phyloP scores from a whole-genome alignment of 2,113 vertebrate species.

The Daubentonia madagascariensis region DNA sequence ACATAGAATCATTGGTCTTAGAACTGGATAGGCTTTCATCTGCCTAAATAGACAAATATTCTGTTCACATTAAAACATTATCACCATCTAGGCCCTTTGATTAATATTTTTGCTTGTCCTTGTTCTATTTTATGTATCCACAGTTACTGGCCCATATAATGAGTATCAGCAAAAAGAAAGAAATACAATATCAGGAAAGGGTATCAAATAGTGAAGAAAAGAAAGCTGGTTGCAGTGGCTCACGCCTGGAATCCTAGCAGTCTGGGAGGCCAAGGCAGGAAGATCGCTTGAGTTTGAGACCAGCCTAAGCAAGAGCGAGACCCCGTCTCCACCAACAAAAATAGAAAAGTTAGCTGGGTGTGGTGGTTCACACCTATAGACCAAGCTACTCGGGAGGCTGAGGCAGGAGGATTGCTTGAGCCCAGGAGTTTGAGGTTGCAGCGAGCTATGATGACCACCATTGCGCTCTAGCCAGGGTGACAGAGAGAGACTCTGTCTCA shows the following conservation, averaged over 20 bases:
- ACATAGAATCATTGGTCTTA: neutral
- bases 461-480: too few species aligned
- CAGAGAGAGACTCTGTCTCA: neutral
- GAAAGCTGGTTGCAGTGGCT: neutral
- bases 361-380: too few species aligned
- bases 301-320: neutral
- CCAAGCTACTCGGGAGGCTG: too few species aligned
- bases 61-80: neutral
- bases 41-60: neutral
- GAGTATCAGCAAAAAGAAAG: neutral
- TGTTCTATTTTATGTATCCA: neutral
- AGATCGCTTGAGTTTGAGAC: neutral
- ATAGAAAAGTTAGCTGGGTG: too few species aligned
- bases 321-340: too few species aligned
- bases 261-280: neutral
- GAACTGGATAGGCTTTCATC: neutral
- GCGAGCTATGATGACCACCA: too few species aligned
- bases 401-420: too few species aligned
- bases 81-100: neutral
- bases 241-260: neutral
- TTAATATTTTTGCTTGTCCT: neutral
- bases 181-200: neutral
- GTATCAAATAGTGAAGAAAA: neutral
- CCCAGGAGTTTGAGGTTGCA: too few species aligned
- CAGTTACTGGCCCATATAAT: neutral